Percentiles rank a stretch among this genome's conserved stretches.
phyloP scores from a whole-genome alignment of 2,113 vertebrate species.

The Podiceps cristatus region DNA sequence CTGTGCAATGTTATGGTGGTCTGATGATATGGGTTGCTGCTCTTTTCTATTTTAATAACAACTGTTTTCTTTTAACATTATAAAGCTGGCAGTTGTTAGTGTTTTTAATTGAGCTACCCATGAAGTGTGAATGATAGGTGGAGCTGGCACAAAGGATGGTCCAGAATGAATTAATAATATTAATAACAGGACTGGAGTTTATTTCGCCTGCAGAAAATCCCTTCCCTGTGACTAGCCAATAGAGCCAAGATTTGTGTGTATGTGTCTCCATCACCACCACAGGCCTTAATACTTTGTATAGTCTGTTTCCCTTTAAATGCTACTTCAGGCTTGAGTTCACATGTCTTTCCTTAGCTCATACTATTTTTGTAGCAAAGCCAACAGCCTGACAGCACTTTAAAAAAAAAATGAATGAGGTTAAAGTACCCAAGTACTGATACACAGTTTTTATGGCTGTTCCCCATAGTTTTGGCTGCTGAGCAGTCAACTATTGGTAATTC shows the following conservation, averaged over 20 bases:
- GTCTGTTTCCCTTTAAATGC: constrained; percentile 63
- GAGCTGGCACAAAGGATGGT: constrained; percentile 25
- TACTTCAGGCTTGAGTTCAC: constrained; percentile 62
- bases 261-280: constrained; percentile 14
- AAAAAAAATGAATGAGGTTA: constrained; percentile 46
- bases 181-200: constrained; percentile 11
- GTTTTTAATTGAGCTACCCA: constrained; percentile 59
- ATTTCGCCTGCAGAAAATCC: constrained; percentile 7
- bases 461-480: constrained; percentile 36
- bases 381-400: constrained; percentile 51
- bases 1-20: constrained; percentile 73
- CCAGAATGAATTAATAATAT: constrained; percentile 41
- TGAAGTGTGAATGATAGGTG: constrained; percentile 61
- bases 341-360: constrained; percentile 57
- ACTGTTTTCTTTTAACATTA: constrained; percentile 73
- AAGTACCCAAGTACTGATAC: constrained; percentile 30
- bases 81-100: constrained; percentile 49
- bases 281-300: constrained; percentile 35
- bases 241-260: constrained; percentile 10
- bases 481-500: not conserved
- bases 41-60: constrained; percentile 78
- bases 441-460: constrained; percentile 16
- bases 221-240: not conserved
- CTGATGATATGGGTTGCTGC: constrained; percentile 70
- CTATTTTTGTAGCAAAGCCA: constrained; percentile 59